Conservation (phyloP, 2,113 vertebrate genomes). For the Serilophus lunatus region DNA sequence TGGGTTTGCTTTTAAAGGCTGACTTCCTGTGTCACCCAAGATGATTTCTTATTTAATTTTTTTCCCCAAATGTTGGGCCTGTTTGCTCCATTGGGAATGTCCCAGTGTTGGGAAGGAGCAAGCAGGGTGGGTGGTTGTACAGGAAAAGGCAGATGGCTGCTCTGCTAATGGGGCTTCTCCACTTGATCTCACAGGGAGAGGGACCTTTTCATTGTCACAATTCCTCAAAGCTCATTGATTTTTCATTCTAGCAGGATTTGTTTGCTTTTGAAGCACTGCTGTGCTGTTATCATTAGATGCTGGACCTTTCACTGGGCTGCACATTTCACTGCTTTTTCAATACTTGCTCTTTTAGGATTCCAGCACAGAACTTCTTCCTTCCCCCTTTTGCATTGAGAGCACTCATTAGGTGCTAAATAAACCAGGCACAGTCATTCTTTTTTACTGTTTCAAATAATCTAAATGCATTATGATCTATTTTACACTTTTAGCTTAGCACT, state of each 20-base stretch:
- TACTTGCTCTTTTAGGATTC: slow-evolving; percentile 29
- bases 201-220: slow-evolving; percentile 43
- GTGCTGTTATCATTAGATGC: slow-evolving; percentile 41
- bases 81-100: not conserved
- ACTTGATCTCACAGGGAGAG: slow-evolving; percentile 49
- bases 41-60: not conserved
- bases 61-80: not conserved
- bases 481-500: not conserved
- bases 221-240: slow-evolving; percentile 67
- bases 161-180: slow-evolving; percentile 56
- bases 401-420: not conserved
- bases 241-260: slow-evolving; percentile 63
- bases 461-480: not conserved
- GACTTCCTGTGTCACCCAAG: not conserved
- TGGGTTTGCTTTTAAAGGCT: not conserved
- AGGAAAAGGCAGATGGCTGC: slow-evolving; percentile 60
- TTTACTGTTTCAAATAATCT: not conserved
- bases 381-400: not conserved
- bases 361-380: slow-evolving; percentile 6
- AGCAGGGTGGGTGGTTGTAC: not conserved
- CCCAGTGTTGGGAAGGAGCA: not conserved
- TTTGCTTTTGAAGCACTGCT: slow-evolving; percentile 61
- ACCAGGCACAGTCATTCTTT: not conserved
- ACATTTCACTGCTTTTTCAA: slow-evolving; percentile 39
- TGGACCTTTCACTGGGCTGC: slow-evolving; percentile 56